These are phyloP conservation scores for Parus major DNA, from an alignment of 2,113 vertebrate species.

Conservation along the genomic window DNA sequence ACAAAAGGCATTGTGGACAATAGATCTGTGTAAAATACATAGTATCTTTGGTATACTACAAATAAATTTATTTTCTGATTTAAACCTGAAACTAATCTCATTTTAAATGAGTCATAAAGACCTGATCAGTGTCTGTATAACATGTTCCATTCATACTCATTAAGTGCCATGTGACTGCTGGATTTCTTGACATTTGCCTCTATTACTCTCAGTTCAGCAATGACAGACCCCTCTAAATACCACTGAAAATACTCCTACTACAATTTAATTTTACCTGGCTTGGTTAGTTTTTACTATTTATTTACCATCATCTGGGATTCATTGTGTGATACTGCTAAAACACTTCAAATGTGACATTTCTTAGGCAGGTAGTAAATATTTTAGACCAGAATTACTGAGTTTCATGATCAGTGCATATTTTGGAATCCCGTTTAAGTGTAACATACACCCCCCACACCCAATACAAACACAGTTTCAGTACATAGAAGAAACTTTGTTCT, in stretches of 20 bases:
- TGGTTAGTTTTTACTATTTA: not conserved
- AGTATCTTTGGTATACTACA: not conserved
- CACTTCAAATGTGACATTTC: not conserved
- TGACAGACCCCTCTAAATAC: not conserved
- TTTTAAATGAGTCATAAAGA: conserved; percentile 48
- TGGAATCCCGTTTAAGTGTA: not conserved
- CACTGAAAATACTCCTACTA: not conserved
- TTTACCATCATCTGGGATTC: not conserved
- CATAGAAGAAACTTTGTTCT: not conserved
- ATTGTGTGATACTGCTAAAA: not conserved
- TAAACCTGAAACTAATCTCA: conserved; percentile 4
- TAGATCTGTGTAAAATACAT: not conserved
- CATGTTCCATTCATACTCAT: conserved; percentile 43
- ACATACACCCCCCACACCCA: not conserved
- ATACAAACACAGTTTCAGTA: not conserved
- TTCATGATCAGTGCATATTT: not conserved
- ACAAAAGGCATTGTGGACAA: not conserved
- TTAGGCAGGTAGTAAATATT: not conserved
- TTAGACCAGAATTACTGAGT: not conserved
- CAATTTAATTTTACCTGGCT: not conserved
- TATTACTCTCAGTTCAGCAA: conserved; percentile 1
- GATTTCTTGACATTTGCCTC: conserved; percentile 42
- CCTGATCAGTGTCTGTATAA: conserved; percentile 46
- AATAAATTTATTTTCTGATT: not conserved
- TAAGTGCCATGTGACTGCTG: conserved; percentile 15